Conservation (phyloP, 2,888 invertebrate species). For the Aradus depressus region DNA sequence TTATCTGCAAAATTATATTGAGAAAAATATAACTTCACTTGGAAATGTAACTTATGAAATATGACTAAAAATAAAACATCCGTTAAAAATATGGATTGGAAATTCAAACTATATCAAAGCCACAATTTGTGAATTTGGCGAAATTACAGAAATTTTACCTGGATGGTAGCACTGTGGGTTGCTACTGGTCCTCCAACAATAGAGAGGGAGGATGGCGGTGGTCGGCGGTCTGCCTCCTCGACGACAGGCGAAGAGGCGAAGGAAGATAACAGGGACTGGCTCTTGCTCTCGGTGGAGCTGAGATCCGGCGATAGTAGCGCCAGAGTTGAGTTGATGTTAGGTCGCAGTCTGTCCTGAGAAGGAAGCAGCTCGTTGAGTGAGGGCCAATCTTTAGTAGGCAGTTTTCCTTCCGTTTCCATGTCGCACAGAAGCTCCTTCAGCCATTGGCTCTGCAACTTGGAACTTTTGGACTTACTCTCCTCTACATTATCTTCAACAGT, state of each 20-base stretch:
- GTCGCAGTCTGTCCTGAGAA: constrained; percentile 7
- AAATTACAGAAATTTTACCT: too few relatives aligned
- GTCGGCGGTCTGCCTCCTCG: too few relatives aligned
- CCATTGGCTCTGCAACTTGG: constrained; percentile 6
- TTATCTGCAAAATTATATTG: too few relatives aligned
- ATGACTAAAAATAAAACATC: too few relatives aligned
- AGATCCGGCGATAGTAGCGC: constrained; percentile 29
- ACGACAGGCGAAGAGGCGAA: constrained; percentile 29
- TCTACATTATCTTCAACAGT: constrained; percentile 3
- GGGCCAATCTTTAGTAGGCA: constrained; percentile 15
- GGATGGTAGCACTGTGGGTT: too few relatives aligned
- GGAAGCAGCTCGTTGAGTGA: constrained; percentile 14
- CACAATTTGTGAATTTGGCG: too few relatives aligned
- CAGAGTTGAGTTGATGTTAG: constrained; percentile 25
- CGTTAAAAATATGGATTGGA: too few relatives aligned
- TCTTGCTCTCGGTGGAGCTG: constrained; percentile 25
- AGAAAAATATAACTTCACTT: too few relatives aligned
- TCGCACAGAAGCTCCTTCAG: constrained; percentile 13
- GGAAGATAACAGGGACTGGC: constrained; percentile 24
- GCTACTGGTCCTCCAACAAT: too few relatives aligned
- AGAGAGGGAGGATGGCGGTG: too few relatives aligned
- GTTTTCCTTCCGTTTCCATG: neutral
- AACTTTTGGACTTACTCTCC: neutral
- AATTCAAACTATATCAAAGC: too few relatives aligned
- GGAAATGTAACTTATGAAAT: too few relatives aligned